Conservation (phyloP, 1,140 invertebrate species). For the Stegodyphus dumicola region DNA sequence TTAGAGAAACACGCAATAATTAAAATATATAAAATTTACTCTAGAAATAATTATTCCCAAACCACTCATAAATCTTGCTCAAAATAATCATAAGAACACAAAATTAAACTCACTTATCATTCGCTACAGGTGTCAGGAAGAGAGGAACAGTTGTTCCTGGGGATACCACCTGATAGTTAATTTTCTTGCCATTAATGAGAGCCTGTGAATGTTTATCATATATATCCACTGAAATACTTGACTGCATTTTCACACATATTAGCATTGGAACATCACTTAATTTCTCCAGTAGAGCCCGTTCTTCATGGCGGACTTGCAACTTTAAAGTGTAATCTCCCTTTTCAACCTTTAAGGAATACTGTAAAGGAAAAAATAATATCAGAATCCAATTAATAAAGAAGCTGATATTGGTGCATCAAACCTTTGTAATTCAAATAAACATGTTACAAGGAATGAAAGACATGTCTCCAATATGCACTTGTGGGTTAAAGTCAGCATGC, state of each 20-base stretch:
- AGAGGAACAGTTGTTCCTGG: constrained; percentile 76
- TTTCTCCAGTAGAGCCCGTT: constrained; percentile 86
- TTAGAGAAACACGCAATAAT: too few relatives aligned
- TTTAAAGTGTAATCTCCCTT: constrained; percentile 94
- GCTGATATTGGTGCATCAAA: too few relatives aligned
- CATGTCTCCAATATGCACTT: too few relatives aligned
- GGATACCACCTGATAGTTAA: constrained; percentile 74
- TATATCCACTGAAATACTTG: constrained; percentile 80
- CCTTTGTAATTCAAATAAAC: too few relatives aligned
- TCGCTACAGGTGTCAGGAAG: constrained; percentile 79
- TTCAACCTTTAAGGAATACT: constrained; percentile 89
- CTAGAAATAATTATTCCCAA: too few relatives aligned
- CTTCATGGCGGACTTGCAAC: constrained; percentile 90
- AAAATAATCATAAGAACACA: too few relatives aligned
- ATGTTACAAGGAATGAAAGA: too few relatives aligned
- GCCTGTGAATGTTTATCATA: constrained; percentile 75
- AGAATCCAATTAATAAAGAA: background rate
- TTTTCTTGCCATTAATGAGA: constrained; percentile 81
- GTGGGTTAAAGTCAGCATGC: too few relatives aligned
- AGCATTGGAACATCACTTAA: constrained; percentile 79
- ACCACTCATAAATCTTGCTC: too few relatives aligned
- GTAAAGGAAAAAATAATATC: constrained; percentile 64
- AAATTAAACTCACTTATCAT: constrained; percentile 74
- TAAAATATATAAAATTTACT: too few relatives aligned
- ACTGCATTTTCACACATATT: constrained; percentile 81